Conservation (phyloP, 2,113 vertebrate genomes). For the Cyanistes caeruleus region DNA sequence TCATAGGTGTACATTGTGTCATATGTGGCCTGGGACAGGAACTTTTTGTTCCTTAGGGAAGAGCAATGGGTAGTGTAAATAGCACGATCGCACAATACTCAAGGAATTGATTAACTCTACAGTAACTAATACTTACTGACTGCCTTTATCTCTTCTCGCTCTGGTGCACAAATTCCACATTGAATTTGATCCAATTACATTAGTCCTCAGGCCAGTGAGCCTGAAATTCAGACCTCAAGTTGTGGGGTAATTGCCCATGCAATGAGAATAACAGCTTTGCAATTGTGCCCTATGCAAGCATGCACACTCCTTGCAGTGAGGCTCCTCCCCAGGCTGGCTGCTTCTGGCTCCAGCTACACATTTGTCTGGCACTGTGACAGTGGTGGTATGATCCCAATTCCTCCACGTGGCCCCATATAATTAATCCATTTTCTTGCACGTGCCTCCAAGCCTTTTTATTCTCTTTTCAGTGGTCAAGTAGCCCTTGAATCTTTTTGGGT, state of each 20-base stretch:
- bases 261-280: not conserved
- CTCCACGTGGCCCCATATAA: not conserved
- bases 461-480: not conserved
- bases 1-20: not conserved
- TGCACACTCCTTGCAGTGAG: not conserved
- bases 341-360: not conserved
- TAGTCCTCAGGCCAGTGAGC: not conserved
- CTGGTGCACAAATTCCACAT: not conserved
- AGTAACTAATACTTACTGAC: constrained; percentile 11
- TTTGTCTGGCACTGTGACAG: not conserved
- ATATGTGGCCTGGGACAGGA: not conserved
- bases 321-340: not conserved
- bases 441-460: not conserved
- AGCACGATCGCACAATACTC: not conserved
- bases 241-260: constrained; percentile 11
- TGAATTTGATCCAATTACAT: constrained; percentile 25
- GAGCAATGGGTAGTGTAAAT: not conserved
- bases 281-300: not conserved
- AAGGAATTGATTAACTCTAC: not conserved
- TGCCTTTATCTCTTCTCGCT: not conserved
- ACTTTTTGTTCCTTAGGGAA: not conserved
- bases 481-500: not conserved
- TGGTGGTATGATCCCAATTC: not conserved
- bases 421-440: not conserved
- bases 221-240: constrained; percentile 23